Conservation (phyloP, 1,140 invertebrate genomes). For the Scaptodrosophila lebanonensis region DNA sequence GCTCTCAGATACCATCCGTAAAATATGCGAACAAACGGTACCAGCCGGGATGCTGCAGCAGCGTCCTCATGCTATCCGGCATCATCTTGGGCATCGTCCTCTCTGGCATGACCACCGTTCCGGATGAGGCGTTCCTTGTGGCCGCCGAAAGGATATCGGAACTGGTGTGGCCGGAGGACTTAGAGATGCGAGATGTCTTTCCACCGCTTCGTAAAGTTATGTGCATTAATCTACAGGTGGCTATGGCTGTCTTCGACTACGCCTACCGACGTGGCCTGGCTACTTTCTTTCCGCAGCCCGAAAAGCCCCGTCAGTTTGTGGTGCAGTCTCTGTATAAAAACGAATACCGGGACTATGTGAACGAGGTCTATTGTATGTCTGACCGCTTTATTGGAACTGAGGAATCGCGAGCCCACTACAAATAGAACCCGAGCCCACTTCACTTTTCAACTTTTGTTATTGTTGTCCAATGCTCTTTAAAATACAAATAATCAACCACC, state of each 20-base stretch:
- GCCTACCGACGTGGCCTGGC: slow-evolving; percentile 38
- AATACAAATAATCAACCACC: no score
- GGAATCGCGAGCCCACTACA: slow-evolving; percentile 32
- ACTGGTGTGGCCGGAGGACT: slow-evolving; percentile 89
- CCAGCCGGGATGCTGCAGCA: slow-evolving; percentile 94
- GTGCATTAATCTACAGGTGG: slow-evolving; percentile 92
- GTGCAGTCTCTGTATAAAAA: slow-evolving; percentile 12
- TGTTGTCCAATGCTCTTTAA: no score
- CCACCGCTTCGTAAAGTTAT: slow-evolving; percentile 91
- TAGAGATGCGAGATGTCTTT: slow-evolving; percentile 92
- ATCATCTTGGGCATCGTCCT: slow-evolving; percentile 90
- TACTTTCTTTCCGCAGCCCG: slow-evolving; percentile 42
- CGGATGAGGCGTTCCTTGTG: slow-evolving; percentile 92
- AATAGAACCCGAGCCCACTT: slow-evolving; percentile 15
- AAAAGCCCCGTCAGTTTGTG: slow-evolving; percentile 35
- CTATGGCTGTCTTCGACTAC: slow-evolving; percentile 83
- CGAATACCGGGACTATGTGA: background rate
- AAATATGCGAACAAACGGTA: slow-evolving; percentile 86
- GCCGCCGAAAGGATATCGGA: slow-evolving; percentile 90
- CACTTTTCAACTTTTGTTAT: no score
- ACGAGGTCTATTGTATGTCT: slow-evolving; percentile 18
- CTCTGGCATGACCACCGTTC: slow-evolving; percentile 88
- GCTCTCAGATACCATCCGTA: slow-evolving; percentile 90
- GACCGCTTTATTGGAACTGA: slow-evolving; percentile 21
- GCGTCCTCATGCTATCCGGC: slow-evolving; percentile 96